Percentiles rank a stretch among this genome's conserved stretches.
phyloP scores from a whole-genome alignment of 2,113 vertebrate genomes.

The Microtus richardsoni region DNA sequence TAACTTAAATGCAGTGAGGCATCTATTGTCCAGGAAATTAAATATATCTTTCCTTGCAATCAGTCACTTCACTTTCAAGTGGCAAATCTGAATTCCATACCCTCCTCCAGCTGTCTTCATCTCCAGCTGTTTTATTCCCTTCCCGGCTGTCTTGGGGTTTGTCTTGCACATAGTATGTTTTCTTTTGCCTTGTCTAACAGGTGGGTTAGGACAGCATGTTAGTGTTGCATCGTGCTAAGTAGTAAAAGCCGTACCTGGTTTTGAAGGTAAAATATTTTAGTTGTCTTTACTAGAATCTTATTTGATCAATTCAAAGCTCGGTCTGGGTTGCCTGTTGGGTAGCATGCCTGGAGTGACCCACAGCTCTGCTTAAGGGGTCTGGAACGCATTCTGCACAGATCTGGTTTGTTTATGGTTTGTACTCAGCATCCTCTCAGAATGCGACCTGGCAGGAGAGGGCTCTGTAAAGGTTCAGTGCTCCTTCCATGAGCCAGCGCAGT shows the following conservation, averaged over 20 bases:
- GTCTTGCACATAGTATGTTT: background rate
- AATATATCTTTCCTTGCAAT: background rate
- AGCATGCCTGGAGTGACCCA: background rate
- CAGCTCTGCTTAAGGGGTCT: background rate
- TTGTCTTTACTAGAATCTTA: background rate
- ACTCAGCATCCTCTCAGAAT: background rate
- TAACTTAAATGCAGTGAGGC: background rate
- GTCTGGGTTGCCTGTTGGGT: background rate
- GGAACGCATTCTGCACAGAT: background rate
- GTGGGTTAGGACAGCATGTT: background rate
- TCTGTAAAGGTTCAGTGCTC: background rate
- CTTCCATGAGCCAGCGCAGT: background rate
- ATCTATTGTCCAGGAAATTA: background rate
- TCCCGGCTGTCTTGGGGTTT: background rate
- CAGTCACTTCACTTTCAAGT: background rate
- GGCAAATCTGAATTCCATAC: background rate
- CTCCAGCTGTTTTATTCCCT: background rate
- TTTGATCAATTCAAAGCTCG: conserved; percentile 6
- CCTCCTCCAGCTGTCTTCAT: background rate
- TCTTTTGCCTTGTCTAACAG: background rate
- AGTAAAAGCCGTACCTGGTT: background rate
- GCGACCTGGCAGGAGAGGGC: background rate
- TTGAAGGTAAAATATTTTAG: background rate
- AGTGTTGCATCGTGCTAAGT: background rate
- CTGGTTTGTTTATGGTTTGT: background rate